These are phyloP conservation scores for Drosophila ambigua DNA, from an alignment of 1,140 invertebrate genomes.

Conservation along the genomic window DNA sequence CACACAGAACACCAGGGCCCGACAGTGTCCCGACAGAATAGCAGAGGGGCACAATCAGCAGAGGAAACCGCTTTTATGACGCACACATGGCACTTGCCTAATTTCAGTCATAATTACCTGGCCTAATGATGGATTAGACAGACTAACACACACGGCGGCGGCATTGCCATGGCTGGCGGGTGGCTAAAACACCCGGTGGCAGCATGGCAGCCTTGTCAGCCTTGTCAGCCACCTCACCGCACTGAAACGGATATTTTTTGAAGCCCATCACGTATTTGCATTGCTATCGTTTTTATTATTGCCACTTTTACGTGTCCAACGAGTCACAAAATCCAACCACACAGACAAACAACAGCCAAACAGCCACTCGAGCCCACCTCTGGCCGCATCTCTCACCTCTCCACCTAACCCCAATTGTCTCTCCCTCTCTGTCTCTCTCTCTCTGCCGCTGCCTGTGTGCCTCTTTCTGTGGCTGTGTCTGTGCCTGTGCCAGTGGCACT, in stretches of 20 bases:
- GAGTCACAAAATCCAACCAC: conserved; percentile 3
- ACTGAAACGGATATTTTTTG: conserved; percentile 29
- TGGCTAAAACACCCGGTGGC: too few species aligned
- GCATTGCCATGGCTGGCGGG: neutral
- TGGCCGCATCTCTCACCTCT: too few species aligned
- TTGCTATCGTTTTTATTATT: conserved; percentile 67
- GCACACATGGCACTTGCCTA: conserved; percentile 39
- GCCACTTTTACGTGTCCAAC: conserved; percentile 53
- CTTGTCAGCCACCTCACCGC: too few species aligned
- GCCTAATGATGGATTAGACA: conserved; percentile 59
- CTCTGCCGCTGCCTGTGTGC: neutral
- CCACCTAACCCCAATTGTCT: conserved; percentile 39
- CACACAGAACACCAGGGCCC: neutral
- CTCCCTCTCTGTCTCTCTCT: too few species aligned
- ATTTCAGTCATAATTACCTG: conserved; percentile 62
- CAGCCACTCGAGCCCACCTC: neutral
- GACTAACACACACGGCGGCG: neutral
- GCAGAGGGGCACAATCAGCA: neutral
- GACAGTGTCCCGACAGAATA: neutral
- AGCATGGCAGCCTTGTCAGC: too few species aligned
- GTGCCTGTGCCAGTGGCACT: neutral
- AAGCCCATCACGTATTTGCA: conserved; percentile 62
- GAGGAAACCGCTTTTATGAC: conserved; percentile 32
- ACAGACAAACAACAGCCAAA: conserved; percentile 2
- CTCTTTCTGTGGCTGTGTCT: neutral